Evolutionary conservation across 2,113 vertebrate species (phyloP), one percentile per base, ranked within the genome.

Genomic region (Saguinus midas): DNA sequence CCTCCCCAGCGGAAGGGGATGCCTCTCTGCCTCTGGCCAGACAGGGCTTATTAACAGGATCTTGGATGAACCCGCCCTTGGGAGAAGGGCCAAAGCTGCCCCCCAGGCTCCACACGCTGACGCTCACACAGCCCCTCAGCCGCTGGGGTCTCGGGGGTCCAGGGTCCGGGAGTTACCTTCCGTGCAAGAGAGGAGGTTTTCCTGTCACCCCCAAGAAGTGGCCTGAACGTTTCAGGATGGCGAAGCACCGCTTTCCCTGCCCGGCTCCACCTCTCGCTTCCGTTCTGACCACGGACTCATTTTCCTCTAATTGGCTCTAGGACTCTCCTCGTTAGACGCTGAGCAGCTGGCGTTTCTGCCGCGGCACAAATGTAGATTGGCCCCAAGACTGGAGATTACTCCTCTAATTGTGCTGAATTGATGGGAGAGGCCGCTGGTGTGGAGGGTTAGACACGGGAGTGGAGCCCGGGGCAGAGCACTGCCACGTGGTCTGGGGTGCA

Each of bases 271-370:
- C 48, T 48, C 66, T 72, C 32, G 80, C 58, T 87, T 95, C 87
- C 70, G 82, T 95, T 89, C 27, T 96, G 98, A 95, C 98, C 23
- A 52, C 79, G 95, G 93, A 97, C 97, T 97, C 97, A 96, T 97
- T 98, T 98, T 32, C 94, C 92, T 95, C 97, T 98, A 98, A 98
- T 97, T 97, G 98, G 97, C 96, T 97, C 89, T 32, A 96, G 97
- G 95, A 97, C 94, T 61, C 96, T 96, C 95, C 97, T 98, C 97
- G 96, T 98, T 98, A 98, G 98, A 90, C 96, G 95, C 84, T 29
- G 95, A 88, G 96, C 97, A 95, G 81, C 55, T 94, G 96, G 96
- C 97, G 97, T 97, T 98, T 92, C 94, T 3, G 87, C 92, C 73
- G 81, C 87, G 93, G 90, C 68, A 86, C 94, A 96, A 98, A 97